Conservation (phyloP, 2,797 vertebrate species). For the Acrossocheilus fasciatus region DNA sequence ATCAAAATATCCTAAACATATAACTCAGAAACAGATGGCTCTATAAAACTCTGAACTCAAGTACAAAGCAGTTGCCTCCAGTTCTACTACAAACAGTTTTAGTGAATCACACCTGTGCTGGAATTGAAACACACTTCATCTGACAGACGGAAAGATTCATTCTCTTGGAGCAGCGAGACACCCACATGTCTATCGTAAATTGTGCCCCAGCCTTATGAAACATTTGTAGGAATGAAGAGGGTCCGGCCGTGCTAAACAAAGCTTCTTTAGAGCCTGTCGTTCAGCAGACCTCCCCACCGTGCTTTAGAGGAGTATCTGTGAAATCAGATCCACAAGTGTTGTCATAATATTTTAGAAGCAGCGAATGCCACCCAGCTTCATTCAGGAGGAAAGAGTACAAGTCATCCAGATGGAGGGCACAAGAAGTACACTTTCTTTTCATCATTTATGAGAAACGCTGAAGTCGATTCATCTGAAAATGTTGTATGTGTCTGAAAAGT, state of each 20-base stretch:
- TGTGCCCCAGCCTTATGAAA: conserved; percentile 24
- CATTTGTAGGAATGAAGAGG: conserved; percentile 43
- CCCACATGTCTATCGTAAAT: conserved; percentile 13
- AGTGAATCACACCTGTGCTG: conserved; percentile 32
- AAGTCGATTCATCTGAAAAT: neutral
- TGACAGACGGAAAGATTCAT: conserved; percentile 10
- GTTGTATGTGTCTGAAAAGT: neutral
- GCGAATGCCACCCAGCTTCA: conserved; percentile 57
- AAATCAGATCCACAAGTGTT: conserved; percentile 57
- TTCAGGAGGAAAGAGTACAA: conserved; percentile 51
- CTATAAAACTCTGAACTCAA: conserved; percentile 25
- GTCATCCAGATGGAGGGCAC: conserved; percentile 31
- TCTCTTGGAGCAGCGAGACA: conserved; percentile 9
- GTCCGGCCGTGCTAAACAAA: conserved; percentile 47
- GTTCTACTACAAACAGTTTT: conserved; percentile 23
- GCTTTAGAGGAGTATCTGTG: conserved; percentile 45
- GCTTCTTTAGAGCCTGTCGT: conserved; percentile 36
- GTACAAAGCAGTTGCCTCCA: conserved; percentile 32
- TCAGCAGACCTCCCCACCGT: conserved; percentile 28
- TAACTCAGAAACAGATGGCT: conserved; percentile 20
- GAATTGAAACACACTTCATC: conserved; percentile 10
- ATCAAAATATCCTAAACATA: conserved; percentile 1
- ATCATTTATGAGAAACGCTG: neutral
- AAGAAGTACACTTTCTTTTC: conserved; percentile 9
- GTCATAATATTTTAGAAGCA: conserved; percentile 63